Evolutionary conservation across 2,888 invertebrate species (phyloP).

Genomic region (Taenaris catops): DNA sequence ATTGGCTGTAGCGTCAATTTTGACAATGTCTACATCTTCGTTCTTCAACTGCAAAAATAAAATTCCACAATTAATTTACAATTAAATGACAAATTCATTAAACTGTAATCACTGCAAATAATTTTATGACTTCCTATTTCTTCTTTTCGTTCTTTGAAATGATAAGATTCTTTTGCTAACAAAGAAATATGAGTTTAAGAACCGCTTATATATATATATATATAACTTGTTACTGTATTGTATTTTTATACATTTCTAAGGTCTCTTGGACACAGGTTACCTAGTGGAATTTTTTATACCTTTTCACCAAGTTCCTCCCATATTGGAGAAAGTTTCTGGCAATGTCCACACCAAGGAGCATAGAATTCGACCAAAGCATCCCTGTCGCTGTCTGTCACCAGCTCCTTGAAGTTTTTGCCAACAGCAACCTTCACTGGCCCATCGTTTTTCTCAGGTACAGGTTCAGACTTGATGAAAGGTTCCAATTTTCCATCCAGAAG

Average conservation of each 20-base stretch:
- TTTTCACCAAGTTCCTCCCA: slow-evolving; percentile 96
- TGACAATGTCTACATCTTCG: slow-evolving; percentile 95
- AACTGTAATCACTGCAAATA: too few species aligned
- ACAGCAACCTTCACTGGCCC: slow-evolving; percentile 94
- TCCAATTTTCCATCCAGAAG: slow-evolving; percentile 90
- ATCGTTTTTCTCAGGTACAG: slow-evolving; percentile 91
- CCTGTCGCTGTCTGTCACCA: slow-evolving; percentile 93
- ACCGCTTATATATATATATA: too few species aligned
- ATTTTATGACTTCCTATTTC: too few species aligned
- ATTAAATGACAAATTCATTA: too few species aligned
- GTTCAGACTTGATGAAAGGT: slow-evolving; percentile 97
- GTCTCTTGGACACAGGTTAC: too few species aligned
- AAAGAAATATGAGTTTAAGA: too few species aligned
- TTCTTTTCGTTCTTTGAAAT: too few species aligned
- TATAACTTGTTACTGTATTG: too few species aligned
- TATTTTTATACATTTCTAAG: too few species aligned
- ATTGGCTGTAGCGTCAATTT: slow-evolving; percentile 99
- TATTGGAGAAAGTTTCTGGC: slow-evolving; percentile 96
- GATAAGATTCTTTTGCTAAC: too few species aligned
- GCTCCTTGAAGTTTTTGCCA: slow-evolving; percentile 97
- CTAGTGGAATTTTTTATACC: too few species aligned
- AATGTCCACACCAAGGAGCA: slow-evolving; percentile 99
- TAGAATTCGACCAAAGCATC: slow-evolving; percentile 99
- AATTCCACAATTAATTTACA: too few species aligned
- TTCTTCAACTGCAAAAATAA: slow-evolving; percentile 81